phyloP scores from a whole-genome alignment of 1,140 invertebrate genomes.

The Eriocheir sinensis region DNA sequence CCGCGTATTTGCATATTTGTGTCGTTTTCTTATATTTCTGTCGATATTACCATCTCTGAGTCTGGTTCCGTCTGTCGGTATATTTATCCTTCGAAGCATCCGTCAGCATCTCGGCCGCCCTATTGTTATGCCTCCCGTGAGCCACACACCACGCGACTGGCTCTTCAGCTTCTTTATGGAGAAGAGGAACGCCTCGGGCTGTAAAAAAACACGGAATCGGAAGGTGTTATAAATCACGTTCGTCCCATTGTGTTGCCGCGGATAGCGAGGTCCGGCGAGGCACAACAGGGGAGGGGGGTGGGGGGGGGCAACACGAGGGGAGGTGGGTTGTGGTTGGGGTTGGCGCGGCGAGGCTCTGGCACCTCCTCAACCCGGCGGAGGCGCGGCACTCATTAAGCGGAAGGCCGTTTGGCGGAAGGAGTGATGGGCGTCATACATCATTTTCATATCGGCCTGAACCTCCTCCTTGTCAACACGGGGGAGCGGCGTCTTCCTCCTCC shows the following conservation, averaged over 20 bases:
- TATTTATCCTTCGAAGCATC: no score
- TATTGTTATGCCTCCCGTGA: no score
- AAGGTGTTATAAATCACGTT: background rate
- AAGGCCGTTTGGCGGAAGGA: background rate
- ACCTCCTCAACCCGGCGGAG: background rate
- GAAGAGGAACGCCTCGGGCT: background rate
- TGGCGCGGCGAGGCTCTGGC: slow-evolving; percentile 5
- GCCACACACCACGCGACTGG: no score
- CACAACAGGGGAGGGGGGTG: background rate
- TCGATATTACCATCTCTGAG: no score
- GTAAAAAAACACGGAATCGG: background rate
- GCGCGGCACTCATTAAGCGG: background rate
- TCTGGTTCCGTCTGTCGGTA: no score
- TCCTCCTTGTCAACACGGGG: background rate
- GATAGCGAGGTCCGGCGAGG: background rate
- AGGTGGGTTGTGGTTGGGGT: no score
- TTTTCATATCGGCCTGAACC: slow-evolving; percentile 7
- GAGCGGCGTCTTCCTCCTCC: background rate
- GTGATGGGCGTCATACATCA: background rate
- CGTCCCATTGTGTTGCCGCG: background rate
- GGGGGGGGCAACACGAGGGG: no score
- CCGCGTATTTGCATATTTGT: background rate
- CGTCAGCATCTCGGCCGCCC: no score
- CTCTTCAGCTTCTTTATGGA: no score
- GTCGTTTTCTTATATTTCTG: no score